phyloP scores from a whole-genome alignment of 2,113 vertebrate genomes.

The Hydrolagus affinis region DNA sequence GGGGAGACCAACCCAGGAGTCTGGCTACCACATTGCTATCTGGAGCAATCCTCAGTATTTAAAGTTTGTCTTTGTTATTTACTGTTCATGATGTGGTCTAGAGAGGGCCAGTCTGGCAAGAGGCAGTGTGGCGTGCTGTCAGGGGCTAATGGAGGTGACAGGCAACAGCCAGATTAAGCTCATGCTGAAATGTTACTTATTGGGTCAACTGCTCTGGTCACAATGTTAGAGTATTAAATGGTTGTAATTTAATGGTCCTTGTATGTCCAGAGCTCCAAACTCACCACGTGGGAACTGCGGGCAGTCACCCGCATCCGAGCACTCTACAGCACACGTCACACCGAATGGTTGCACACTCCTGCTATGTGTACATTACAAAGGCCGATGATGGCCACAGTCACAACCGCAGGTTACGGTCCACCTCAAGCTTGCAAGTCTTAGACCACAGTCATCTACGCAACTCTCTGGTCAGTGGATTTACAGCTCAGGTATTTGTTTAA shows the following conservation, averaged over 20 bases:
- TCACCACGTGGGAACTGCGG: constrained; percentile 12
- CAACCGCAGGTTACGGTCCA: too few species aligned
- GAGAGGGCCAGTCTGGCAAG: constrained; percentile 27
- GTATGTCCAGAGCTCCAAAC: constrained; percentile 11
- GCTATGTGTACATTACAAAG: too few species aligned
- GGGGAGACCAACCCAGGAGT: background rate
- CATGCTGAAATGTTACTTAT: constrained; percentile 25
- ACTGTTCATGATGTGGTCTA: constrained; percentile 7
- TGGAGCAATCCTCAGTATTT: background rate
- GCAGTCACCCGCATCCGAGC: background rate
- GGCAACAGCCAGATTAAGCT: constrained; percentile 30
- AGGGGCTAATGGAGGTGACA: constrained; percentile 31
- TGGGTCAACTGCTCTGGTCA: constrained; percentile 31
- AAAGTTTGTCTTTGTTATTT: background rate
- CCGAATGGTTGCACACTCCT: background rate
- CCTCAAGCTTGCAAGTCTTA: too few species aligned
- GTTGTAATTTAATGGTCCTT: constrained; percentile 29
- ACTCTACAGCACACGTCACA: background rate
- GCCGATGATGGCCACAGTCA: too few species aligned
- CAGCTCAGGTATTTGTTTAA: too few species aligned
- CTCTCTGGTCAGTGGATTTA: too few species aligned
- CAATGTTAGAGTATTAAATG: constrained; percentile 17
- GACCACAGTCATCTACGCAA: too few species aligned
- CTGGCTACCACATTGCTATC: background rate
- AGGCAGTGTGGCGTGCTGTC: constrained; percentile 11